A percentile compares a stretch with the other conserved stretches of the same genome.
Evolutionary conservation across 2,888 invertebrate genomes (phyloP).

Genomic region (Pandemis cinnamomeana): DNA sequence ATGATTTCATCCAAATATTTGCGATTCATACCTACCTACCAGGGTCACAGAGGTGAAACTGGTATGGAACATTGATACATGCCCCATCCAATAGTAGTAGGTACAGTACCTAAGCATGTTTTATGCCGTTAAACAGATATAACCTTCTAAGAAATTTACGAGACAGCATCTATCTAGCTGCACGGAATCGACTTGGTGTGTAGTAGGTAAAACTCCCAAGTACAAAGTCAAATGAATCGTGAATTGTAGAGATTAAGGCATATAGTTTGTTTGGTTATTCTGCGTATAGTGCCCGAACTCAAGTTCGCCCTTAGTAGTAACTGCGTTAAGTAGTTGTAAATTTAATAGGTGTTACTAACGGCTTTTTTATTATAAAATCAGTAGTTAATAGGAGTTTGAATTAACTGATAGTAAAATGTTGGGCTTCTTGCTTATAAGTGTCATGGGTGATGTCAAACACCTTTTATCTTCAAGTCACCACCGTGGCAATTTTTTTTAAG

Average conservation of each 20-base stretch:
- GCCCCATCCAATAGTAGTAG: not conserved
- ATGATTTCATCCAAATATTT: no score
- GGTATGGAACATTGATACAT: not conserved
- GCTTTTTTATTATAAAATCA: not conserved
- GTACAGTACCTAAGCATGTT: constrained; percentile 8
- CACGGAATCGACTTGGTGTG: not conserved
- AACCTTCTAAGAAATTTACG: not conserved
- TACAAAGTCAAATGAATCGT: not conserved
- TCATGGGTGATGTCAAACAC: no score
- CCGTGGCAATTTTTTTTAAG: no score
- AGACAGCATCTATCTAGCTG: not conserved
- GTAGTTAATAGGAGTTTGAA: no score
- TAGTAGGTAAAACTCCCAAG: not conserved
- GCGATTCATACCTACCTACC: not conserved
- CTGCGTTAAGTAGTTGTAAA: not conserved
- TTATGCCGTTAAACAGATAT: constrained; percentile 11
- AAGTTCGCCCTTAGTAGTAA: not conserved
- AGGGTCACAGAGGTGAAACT: not conserved
- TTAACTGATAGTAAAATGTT: no score
- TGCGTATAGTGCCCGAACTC: not conserved
- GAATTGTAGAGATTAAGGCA: not conserved
- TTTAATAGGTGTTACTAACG: not conserved
- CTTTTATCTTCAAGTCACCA: no score
- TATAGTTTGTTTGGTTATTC: not conserved
- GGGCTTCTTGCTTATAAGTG: no score